These are phyloP conservation scores for rat (Rattus norvegicus) DNA, from an alignment of 2,113 vertebrate genomes.

Conservation along the genomic window GRCr8 NC_086023.1:97601001-97601500, in stretches of 20 bases:
- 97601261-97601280: not conserved
- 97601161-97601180: not conserved
- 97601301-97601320: not conserved
- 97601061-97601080: not conserved
- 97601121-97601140: not conserved
- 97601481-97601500: not conserved
- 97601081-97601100: not conserved
- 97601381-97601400: not conserved
- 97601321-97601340: not conserved
- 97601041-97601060: not conserved
- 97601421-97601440: not conserved
- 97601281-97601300: not conserved
- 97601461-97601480: not conserved
- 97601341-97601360: not conserved
- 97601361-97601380: not conserved
- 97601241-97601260: too few relatives aligned
- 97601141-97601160: not conserved
- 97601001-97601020: not conserved
- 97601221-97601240: not conserved
- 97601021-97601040: not conserved
- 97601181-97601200: not conserved
- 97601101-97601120: constrained; percentile 33
- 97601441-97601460: not conserved
- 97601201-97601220: not conserved
- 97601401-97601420: not conserved